A percentile compares a stretch with the other conserved stretches of the same genome.
Conservation (phyloP, 2,888 invertebrate species). For the Cenopis cana region DNA sequence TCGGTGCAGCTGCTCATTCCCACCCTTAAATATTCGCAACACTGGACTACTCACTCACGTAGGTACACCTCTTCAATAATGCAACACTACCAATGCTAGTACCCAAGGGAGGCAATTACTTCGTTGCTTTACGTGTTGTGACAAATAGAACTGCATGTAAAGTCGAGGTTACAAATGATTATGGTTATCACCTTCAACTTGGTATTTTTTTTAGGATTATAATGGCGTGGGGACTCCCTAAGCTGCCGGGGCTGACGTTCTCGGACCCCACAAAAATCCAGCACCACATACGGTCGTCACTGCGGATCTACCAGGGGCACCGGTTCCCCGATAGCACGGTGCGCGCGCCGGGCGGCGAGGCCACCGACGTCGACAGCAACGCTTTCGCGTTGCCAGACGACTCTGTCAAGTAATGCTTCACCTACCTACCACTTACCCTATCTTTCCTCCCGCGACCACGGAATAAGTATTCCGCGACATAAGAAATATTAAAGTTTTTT, state of each 20-base stretch:
- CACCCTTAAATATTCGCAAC: constrained; percentile 22
- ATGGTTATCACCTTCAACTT: neutral
- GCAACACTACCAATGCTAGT: neutral
- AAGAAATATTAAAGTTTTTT: no score
- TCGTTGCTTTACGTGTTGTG: neutral
- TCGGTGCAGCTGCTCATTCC: constrained; percentile 25
- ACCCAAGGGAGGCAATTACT: constrained; percentile 1
- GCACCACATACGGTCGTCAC: constrained; percentile 86
- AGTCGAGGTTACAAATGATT: neutral
- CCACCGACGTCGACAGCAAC: constrained; percentile 86
- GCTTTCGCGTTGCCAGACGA: constrained; percentile 83
- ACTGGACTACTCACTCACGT: neutral
- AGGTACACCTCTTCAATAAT: neutral
- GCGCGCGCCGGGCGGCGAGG: constrained; percentile 86
- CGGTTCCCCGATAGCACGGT: constrained; percentile 83
- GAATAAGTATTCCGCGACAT: no score
- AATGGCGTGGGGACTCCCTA: constrained; percentile 87
- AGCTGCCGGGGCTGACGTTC: constrained; percentile 89
- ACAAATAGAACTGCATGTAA: neutral
- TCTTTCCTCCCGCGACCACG: no score
- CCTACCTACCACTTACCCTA: neutral
- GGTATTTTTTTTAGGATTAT: neutral
- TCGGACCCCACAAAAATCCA: constrained; percentile 87
- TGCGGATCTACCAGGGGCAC: constrained; percentile 88
- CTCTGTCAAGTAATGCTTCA: constrained; percentile 77